Conservation (phyloP, 2,797 vertebrate genomes). For the Sebastes flavidus region DNA sequence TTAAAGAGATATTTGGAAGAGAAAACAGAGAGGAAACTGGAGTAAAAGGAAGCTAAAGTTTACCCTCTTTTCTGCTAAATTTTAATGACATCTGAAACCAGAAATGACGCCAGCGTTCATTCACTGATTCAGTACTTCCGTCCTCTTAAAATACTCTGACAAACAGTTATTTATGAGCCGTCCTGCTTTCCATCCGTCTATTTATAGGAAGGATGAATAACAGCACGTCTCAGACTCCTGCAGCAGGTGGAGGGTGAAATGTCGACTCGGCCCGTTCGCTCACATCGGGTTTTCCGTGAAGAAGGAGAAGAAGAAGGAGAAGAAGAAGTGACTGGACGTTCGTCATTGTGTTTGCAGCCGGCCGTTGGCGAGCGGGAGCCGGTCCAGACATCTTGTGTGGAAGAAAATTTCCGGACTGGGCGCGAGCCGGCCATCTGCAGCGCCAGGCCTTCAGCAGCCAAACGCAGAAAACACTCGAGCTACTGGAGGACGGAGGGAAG, state of each 20-base stretch:
- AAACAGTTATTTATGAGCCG: slow-evolving; percentile 22
- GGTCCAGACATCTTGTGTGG: slow-evolving; percentile 81
- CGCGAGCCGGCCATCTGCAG: slow-evolving; percentile 81
- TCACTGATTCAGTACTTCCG: slow-evolving; percentile 23
- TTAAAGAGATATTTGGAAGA: not conserved
- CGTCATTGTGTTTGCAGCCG: slow-evolving; percentile 80
- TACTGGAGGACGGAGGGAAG: slow-evolving; percentile 19
- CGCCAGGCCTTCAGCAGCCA: slow-evolving; percentile 75
- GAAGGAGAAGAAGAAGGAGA: not conserved
- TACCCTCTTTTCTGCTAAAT: not conserved
- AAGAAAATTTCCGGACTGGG: slow-evolving; percentile 72
- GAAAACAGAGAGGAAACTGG: not conserved
- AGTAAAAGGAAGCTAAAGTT: not conserved
- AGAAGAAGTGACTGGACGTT: slow-evolving; percentile 59
- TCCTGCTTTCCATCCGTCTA: slow-evolving; percentile 17
- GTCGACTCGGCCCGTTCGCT: slow-evolving; percentile 13
- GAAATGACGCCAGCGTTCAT: not conserved
- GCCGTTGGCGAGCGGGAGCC: slow-evolving; percentile 74
- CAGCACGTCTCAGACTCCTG: slow-evolving; percentile 34
- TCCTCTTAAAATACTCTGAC: slow-evolving; percentile 34
- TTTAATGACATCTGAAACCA: not conserved
- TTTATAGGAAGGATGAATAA: slow-evolving; percentile 55
- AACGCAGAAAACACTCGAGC: slow-evolving; percentile 53
- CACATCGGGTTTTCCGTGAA: not conserved
- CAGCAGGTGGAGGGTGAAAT: slow-evolving; percentile 70